Evolutionary conservation across 1,140 invertebrate species (phyloP).

Genomic region (Aphaenogaster rudis): DNA sequence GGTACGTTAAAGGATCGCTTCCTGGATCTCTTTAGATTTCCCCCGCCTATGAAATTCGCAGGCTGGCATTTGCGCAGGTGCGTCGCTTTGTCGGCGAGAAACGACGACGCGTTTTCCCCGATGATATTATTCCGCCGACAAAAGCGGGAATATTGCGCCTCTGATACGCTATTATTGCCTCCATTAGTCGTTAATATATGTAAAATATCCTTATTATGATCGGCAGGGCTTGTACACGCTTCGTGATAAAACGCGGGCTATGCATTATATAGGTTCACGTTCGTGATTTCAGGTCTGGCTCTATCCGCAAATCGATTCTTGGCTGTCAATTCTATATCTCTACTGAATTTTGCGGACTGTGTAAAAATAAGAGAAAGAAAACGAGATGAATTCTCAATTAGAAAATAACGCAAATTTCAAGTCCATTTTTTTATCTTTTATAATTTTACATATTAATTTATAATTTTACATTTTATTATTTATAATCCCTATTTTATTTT

Average conservation of each 20-base stretch:
- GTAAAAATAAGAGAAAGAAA: background rate
- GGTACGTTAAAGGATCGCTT: slow-evolving; percentile 39
- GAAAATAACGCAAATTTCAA: background rate
- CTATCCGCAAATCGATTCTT: background rate
- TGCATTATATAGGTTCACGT: slow-evolving; percentile 59
- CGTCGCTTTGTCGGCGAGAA: slow-evolving; percentile 15
- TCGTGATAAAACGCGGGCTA: slow-evolving; percentile 68
- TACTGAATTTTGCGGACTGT: background rate
- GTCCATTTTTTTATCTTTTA: background rate
- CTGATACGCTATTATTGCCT: slow-evolving; percentile 76
- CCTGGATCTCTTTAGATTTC: slow-evolving; percentile 48
- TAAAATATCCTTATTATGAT: slow-evolving; percentile 85
- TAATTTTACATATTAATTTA: background rate
- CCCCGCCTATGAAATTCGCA: slow-evolving; percentile 2
- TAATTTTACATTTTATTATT: background rate
- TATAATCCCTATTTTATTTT: background rate
- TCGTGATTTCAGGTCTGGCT: background rate
- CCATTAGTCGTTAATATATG: slow-evolving; percentile 85
- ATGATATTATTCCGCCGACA: slow-evolving; percentile 68
- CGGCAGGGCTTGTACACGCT: slow-evolving; percentile 35
- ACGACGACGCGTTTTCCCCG: slow-evolving; percentile 47
- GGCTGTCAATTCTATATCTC: background rate
- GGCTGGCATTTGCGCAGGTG: slow-evolving; percentile 58
- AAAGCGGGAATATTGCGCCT: slow-evolving; percentile 67
- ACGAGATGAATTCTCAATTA: background rate